Evolutionary conservation across 2,797 vertebrate species (phyloP).

Genomic region (Siniperca undulata): DNA sequence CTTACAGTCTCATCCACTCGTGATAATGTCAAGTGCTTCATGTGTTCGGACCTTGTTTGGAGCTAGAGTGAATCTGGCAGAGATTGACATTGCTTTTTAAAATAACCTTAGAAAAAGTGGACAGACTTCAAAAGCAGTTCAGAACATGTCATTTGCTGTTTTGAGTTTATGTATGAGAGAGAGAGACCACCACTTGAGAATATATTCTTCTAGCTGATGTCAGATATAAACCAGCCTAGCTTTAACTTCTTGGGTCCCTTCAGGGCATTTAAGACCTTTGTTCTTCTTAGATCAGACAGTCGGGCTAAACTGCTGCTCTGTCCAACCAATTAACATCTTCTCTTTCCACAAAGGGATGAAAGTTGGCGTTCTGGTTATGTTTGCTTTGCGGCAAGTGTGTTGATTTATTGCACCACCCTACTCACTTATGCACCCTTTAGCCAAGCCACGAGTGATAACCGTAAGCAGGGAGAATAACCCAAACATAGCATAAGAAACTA

Average conservation of each 20-base stretch:
- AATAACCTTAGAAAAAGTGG: constrained; percentile 10
- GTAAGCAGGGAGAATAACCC: constrained; percentile 35
- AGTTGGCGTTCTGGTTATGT: constrained; percentile 62
- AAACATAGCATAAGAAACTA: constrained; percentile 11
- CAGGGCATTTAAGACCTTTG: constrained; percentile 51
- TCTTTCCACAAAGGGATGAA: constrained; percentile 54
- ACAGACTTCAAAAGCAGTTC: constrained; percentile 15
- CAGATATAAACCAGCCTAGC: constrained; percentile 45
- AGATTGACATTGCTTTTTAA: constrained; percentile 13
- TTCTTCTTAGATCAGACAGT: constrained; percentile 64
- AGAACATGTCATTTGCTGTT: constrained; percentile 1
- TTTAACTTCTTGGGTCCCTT: constrained; percentile 46
- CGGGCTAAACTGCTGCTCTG: constrained; percentile 61
- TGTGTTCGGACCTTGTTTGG: constrained; percentile 6
- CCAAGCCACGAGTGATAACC: constrained; percentile 45
- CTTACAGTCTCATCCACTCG: constrained; percentile 33
- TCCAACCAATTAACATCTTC: constrained; percentile 67
- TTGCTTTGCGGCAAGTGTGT: constrained; percentile 61
- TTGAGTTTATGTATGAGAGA: not conserved
- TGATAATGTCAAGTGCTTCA: constrained; percentile 50
- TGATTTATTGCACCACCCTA: constrained; percentile 54
- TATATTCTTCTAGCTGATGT: constrained; percentile 37
- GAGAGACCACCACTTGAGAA: constrained; percentile 26
- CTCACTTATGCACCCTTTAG: constrained; percentile 56
- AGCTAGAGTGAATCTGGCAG: constrained; percentile 15